Evolutionary conservation across 2,888 invertebrate species (phyloP).

Genomic region (Amiota minor): DNA sequence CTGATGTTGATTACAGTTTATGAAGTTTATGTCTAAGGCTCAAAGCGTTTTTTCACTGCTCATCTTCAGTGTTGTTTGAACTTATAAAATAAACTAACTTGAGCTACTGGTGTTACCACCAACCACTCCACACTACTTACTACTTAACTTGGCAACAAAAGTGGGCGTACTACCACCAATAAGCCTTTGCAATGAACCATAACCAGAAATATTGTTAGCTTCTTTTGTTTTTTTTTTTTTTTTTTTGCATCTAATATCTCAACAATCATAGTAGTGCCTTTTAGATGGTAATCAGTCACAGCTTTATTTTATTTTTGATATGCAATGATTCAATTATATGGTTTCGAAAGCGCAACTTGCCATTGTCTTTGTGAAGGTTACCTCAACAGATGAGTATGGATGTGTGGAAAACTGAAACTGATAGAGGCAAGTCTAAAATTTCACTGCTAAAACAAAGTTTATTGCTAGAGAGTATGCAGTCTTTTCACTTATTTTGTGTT

Average conservation of each 20-base stretch:
- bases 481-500: too few relatives aligned
- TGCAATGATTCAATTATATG: conserved; percentile 57
- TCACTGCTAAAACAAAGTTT: too few relatives aligned
- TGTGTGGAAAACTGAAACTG: too few relatives aligned
- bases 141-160: conserved; percentile 42
- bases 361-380: too few relatives aligned
- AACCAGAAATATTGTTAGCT: conserved; percentile 4
- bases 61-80: neutral
- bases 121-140: conserved; percentile 39
- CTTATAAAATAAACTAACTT: neutral
- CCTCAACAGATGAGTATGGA: too few relatives aligned
- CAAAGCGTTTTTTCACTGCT: conserved; percentile 21
- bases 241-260: neutral
- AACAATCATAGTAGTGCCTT: neutral
- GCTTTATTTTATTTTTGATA: conserved; percentile 10
- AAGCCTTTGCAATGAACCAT: conserved; percentile 47
- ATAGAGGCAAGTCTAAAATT: too few relatives aligned
- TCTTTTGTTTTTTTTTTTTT: conserved; percentile 6
- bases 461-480: too few relatives aligned
- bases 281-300: conserved; percentile 15
- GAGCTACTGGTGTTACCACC: conserved; percentile 5
- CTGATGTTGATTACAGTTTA: conserved; percentile 49
- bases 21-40: conserved; percentile 19
- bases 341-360: neutral
- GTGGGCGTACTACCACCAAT: conserved; percentile 48